Percentiles rank a stretch among this genome's conserved stretches.
Evolutionary conservation across 2,888 invertebrate genomes (phyloP).

Genomic region (Tetragnatha montana): DNA sequence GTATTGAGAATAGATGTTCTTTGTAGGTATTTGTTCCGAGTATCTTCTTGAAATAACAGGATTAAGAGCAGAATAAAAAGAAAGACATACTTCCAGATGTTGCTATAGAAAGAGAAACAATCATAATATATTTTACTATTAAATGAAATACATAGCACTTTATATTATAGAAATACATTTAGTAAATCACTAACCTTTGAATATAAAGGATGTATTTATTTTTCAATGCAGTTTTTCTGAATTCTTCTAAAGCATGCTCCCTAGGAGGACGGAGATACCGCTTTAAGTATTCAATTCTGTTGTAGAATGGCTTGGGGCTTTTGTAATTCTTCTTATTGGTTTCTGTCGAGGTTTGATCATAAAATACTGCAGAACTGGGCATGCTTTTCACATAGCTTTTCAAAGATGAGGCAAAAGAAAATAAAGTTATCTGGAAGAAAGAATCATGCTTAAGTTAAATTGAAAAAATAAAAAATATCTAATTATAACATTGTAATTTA

Average conservation of each 20-base stretch:
- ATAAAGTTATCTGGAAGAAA: conserved; percentile 10
- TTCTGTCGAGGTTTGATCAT: not conserved
- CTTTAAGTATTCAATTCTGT: conserved; percentile 60
- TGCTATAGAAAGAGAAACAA: conserved; percentile 24
- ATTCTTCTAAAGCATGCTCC: conserved; percentile 54
- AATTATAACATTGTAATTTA: too few species aligned
- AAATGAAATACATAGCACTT: too few species aligned
- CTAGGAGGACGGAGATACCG: conserved; percentile 61
- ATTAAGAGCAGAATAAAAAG: conserved; percentile 23
- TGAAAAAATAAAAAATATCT: too few species aligned
- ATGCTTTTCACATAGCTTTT: conserved; percentile 2
- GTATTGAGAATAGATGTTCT: conserved; percentile 33
- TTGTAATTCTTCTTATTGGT: not conserved
- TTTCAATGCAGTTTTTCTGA: conserved; percentile 32
- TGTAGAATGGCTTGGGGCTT: conserved; percentile 8
- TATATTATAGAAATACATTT: too few species aligned
- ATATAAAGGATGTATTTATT: conserved; percentile 27
- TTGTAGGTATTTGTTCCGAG: conserved; percentile 33
- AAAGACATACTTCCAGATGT: conserved; percentile 14
- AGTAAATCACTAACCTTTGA: conserved; percentile 25
- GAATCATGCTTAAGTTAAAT: too few species aligned
- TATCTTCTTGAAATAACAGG: conserved; percentile 21
- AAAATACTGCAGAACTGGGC: not conserved
- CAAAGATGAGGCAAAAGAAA: not conserved
- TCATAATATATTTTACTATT: not conserved